A percentile compares a stretch with the other conserved stretches of the same genome.
Conservation (phyloP, 1,140 invertebrate species). For the Saccostrea cuccullata region DNA sequence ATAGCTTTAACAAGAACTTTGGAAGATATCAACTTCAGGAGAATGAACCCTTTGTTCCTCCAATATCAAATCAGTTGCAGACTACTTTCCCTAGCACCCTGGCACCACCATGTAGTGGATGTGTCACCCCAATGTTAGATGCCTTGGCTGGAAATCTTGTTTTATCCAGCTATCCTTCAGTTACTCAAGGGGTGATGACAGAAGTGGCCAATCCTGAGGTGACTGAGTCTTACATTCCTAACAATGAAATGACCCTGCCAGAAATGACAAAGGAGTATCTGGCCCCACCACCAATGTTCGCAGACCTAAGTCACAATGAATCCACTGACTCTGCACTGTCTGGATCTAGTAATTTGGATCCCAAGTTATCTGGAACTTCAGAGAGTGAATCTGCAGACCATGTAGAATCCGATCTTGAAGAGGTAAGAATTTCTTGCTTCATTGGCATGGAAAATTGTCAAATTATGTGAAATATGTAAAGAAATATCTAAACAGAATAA, state of each 20-base stretch:
- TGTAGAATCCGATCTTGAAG: conserved; percentile 3
- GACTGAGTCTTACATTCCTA: conserved; percentile 17
- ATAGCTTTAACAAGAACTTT: conserved; percentile 70
- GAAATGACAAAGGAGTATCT: conserved; percentile 40
- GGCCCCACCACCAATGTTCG: conserved; percentile 57
- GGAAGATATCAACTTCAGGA: conserved; percentile 58
- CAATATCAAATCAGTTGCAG: conserved; percentile 12
- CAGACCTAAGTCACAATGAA: conserved; percentile 43
- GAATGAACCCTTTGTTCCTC: conserved; percentile 51
- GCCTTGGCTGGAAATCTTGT: conserved; percentile 37
- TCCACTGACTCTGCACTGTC: conserved; percentile 34
- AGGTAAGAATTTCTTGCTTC: not conserved
- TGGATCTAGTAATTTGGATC: conserved; percentile 23
- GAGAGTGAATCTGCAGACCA: conserved; percentile 15
- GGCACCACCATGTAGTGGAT: not conserved
- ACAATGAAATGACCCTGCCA: conserved; percentile 31
- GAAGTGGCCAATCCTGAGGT: not conserved
- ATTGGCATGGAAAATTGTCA: not conserved
- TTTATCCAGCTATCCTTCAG: conserved; percentile 6
- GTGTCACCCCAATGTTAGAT: conserved; percentile 42
- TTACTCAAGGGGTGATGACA: not conserved
- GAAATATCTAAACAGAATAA: too few species aligned
- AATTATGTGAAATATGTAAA: not conserved
- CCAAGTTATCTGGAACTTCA: conserved; percentile 25
- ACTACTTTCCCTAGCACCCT: conserved; percentile 26